Base-by-base conservation (phyloP, 2,888 invertebrate genomes). In the Chaetogeoica ovagalla region DNA sequence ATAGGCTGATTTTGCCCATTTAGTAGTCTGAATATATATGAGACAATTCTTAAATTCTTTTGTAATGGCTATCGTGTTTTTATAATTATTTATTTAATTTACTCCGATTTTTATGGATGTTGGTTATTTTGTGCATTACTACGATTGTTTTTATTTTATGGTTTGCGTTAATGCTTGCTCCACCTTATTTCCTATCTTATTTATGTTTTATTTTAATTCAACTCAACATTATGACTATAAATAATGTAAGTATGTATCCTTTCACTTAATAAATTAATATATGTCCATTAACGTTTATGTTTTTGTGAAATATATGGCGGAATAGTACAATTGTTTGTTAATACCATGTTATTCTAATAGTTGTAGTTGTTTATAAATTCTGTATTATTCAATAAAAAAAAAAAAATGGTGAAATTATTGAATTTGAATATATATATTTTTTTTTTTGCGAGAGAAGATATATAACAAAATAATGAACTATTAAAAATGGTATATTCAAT, bases 111-210 rank as follows among this genome's bases (percentile, higher is more conserved):
- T 75, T 66, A 75, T 68, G 75, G 75, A 75, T 59, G 66, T 68
- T 75, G 66, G 75, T 68, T 65, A 74, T 74, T 66, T 66, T 66
- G 23, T 75, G 75, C 74, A 74, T 74, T 70, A 74, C 57, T 65
- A 74, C 65, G 39, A 57, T 57, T 75, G 43, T 43, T 43, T 43
- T 43, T 9, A n/a, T 57, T 73, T 65, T 74, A 37, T 74, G 63
- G 66, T 75, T 75, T 75, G 75, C 59, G 8, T 75, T 68, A 43
- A 75, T 75, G 75, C 75, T 75, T 75, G 55, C 59, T 75, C 57
- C 19, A 23, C 13, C 19, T 66, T 57, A 57, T 19, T 57, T 43
- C 75, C 55, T 65, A 17, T 68, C 55, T 39, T 66, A 21, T 55
- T 74, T 66, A 19, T 65, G 23, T 59, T 48, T 57, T 66, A 4